Evolutionary conservation across 2,888 invertebrate species (phyloP).

Genomic region (Liodrosophila aerea): DNA sequence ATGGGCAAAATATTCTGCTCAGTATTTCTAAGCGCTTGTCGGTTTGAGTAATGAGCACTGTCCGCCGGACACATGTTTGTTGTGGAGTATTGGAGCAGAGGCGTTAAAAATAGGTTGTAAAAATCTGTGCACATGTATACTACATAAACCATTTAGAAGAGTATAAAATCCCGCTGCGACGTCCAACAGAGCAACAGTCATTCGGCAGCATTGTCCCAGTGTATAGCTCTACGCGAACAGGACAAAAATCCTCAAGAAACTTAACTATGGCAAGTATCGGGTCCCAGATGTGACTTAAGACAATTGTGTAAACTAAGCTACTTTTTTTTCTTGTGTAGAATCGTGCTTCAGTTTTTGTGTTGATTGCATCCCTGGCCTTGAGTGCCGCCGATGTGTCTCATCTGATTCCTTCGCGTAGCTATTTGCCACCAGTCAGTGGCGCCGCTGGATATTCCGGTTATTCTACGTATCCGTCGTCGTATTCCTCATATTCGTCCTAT

Average conservation of each 20-base stretch:
- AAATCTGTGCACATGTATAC: conserved; percentile 42
- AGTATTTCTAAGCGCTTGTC: conserved; percentile 50
- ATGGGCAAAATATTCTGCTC: conserved; percentile 2
- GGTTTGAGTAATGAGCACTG: conserved; percentile 63
- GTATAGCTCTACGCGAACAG: conserved; percentile 16
- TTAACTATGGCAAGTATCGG: conserved; percentile 37
- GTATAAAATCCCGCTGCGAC: conserved; percentile 54
- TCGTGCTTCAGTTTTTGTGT: conserved; percentile 39
- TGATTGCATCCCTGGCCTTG: conserved; percentile 57
- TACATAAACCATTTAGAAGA: conserved; percentile 36
- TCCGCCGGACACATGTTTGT: conserved; percentile 47
- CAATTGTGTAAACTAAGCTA: not conserved
- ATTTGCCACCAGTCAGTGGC: conserved; percentile 69
- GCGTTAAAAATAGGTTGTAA: conserved; percentile 64
- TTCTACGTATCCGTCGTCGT: conserved; percentile 35
- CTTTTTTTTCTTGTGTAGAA: conserved; percentile 47
- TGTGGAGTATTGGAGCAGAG: conserved; percentile 22
- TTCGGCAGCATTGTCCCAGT: conserved; percentile 34
- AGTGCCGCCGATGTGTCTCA: conserved; percentile 75
- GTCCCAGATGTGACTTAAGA: too few species aligned
- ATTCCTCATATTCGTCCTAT: conserved; percentile 29
- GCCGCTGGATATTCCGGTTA: conserved; percentile 31
- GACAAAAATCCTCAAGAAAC: conserved; percentile 7
- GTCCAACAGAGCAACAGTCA: conserved; percentile 49
- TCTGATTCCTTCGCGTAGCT: conserved; percentile 60